Evolutionary conservation across 2,888 invertebrate species (phyloP), one percentile per base, ranked within the genome.

Genomic region (Polymixis lichenea): DNA sequence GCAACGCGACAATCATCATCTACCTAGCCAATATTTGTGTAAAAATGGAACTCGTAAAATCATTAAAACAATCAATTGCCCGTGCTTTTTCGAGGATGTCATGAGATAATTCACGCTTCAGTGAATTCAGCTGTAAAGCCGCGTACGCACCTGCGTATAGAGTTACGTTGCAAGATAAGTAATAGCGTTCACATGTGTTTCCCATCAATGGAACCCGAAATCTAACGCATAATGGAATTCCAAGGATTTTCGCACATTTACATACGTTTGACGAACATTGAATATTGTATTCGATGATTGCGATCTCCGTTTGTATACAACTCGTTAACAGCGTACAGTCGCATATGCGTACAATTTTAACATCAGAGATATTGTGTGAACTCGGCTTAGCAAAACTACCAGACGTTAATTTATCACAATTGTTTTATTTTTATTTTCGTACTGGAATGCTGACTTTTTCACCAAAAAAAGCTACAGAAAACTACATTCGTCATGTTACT

Each of bases 21-120:
- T n/a, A n/a, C n/a, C n/a, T n/a, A n/a, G 15, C 43, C 62, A 76
- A 76, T 75, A 56, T 82, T 78, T 75, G 17, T 68, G n/a, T 56
- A 55, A 64, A 69, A 61, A 58, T 55, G 0, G 38, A 66, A 67
- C 46, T 60, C 17, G 19, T 53, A 56, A n/a, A 62, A 77, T 74
- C 5, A 73, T 82, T 49, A 2, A 58, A 55, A 49, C n/a, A 72
- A 77, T 71, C 55, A 83, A 73, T 73, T 77, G 66, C 49, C 55
- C n/a, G 32, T 65, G 67, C n/a, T 75, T 79, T 82, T 79, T 67
- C 56, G 15, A 25, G 43, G 53, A 38, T 55, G 71, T 64, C 58
- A 66, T 51, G 68, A 62, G 53, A 84, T 84, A 71, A 69, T 80
- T 72, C 25, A 19, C 61, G 60, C 65, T 69, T 60, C 65, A 74